These are phyloP conservation scores for Ictalurus furcatus DNA, from an alignment of 2,113 vertebrate genomes.

Conservation along the genomic window DNA sequence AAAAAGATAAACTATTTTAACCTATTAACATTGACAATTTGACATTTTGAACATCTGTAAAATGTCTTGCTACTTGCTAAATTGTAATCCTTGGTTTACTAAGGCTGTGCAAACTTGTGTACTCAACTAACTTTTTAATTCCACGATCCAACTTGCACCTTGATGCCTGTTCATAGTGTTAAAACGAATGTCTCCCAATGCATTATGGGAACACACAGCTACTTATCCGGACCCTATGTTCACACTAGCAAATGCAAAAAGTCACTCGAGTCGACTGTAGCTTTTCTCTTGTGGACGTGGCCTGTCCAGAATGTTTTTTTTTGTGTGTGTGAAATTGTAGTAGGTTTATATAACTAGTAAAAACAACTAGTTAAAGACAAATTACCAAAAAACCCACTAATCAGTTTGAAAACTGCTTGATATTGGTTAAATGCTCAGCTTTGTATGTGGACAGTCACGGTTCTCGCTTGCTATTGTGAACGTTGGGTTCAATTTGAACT, in stretches of 20 bases:
- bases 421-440: background rate
- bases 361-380: background rate
- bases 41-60: background rate
- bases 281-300: background rate
- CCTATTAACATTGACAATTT: background rate
- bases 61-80: background rate
- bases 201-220: conserved; percentile 7
- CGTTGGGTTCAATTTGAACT: background rate
- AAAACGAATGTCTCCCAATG: background rate
- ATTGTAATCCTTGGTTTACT: background rate
- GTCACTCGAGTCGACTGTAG: background rate
- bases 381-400: background rate
- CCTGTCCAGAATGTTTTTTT: background rate
- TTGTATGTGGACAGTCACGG: background rate
- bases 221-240: background rate
- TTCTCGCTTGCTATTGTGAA: background rate
- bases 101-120: background rate
- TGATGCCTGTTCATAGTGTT: background rate
- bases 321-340: background rate
- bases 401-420: background rate
- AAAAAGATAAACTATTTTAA: background rate
- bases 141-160: background rate
- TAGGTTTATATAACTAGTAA: background rate
- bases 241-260: background rate
- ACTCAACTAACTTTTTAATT: background rate